Conservation (phyloP, 2,888 invertebrate genomes). For the Amiota minor region DNA sequence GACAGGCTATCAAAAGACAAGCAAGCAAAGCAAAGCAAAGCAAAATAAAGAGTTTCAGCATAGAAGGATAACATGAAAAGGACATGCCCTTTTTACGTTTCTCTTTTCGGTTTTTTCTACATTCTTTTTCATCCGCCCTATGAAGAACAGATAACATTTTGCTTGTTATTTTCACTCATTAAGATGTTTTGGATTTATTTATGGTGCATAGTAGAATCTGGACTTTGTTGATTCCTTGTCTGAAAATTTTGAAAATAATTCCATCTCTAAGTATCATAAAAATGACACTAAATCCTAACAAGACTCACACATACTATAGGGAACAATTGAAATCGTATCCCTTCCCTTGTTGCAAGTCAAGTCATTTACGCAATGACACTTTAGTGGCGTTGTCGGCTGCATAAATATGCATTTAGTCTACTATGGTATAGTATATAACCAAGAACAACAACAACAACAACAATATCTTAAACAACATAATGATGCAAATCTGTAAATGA, state of each 20-base stretch:
- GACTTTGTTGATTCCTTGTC: too few relatives aligned
- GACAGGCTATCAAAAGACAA: slow-evolving; percentile 66
- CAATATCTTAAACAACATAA: slow-evolving; percentile 25
- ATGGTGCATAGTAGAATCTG: too few relatives aligned
- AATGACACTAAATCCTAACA: too few relatives aligned
- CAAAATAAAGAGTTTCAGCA: too few relatives aligned
- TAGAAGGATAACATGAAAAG: slow-evolving; percentile 30
- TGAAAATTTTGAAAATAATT: too few relatives aligned
- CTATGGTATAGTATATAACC: not conserved
- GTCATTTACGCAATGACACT: slow-evolving; percentile 47
- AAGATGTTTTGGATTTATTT: too few relatives aligned
- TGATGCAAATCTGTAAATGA: not conserved
- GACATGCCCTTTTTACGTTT: not conserved
- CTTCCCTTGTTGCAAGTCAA: slow-evolving; percentile 27
- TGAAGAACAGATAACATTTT: too few relatives aligned
- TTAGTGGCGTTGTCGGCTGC: slow-evolving; percentile 26
- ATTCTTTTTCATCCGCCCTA: too few relatives aligned
- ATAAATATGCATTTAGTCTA: slow-evolving; percentile 18
- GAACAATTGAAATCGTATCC: too few relatives aligned
- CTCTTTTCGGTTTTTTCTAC: not conserved
- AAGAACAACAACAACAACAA: slow-evolving; percentile 29
- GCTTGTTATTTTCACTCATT: too few relatives aligned
- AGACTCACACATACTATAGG: too few relatives aligned
- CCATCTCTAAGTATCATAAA: too few relatives aligned
- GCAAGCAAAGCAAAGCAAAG: slow-evolving; percentile 17